Base-by-base conservation (phyloP, 2,888 invertebrate species). In the Mesodorylaimus sp. region DNA sequence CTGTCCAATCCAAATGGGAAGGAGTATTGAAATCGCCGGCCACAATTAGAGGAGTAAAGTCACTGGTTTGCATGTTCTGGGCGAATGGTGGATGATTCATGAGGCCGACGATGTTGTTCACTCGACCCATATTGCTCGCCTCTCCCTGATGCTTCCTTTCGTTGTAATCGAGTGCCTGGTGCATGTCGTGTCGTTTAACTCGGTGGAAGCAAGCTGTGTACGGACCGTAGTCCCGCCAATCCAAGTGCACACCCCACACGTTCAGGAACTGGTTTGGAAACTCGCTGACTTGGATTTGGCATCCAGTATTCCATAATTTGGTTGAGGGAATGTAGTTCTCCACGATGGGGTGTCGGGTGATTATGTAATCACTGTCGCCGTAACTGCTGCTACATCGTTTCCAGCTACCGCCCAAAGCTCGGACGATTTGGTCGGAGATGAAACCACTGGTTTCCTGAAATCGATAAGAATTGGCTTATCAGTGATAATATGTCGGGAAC, bases 21-120 rank as follows among this genome's bases (percentile, higher is more conserved):
- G 61, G 61, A 27, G 55, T 50, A 47, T 61, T 61, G 54, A 61
- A 61, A 45, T 61, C 61, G 10, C 61, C 61, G 10, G 54, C 54
- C 16, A 61, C 50, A 27, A 61, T 54, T 16, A 60, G 48, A 7
- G 61, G 59, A 51, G 21, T 51, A 16, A 10, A 32, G 10, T 7
- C 16, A 7, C 10, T 10, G 16, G 7, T 32, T 7, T 10, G 16
- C 32, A 7, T 7, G 32, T 32, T 32, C 10, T 7, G 16, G 10
- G 16, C 10, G 32, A 32, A 32, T 10, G 32, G 32, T 10, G 7
- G 7, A 32, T 32, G 32, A 16, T 32, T 32, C 10, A 32, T 7
- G 10, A 32, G 16, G 16, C 16, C 16, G 16, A 32, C 32, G 16
- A 32, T 32, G 32, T 16, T 32, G 32, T 32, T 16, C 32, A 32